Conservation (phyloP, 2,888 invertebrate genomes). For the Ennomos fuscantarius region DNA sequence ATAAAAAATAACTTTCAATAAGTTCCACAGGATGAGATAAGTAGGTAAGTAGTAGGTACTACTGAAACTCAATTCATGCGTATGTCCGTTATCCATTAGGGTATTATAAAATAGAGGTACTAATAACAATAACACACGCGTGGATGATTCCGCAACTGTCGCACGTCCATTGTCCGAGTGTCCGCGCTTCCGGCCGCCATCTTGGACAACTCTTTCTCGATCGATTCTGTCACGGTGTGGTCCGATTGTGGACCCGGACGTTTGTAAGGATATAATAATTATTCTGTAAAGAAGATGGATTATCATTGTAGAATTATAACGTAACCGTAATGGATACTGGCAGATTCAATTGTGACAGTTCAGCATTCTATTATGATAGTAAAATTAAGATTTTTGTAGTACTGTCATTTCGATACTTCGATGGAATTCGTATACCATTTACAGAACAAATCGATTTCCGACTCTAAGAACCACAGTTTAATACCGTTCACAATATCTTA, state of each 20-base stretch:
- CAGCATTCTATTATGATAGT: slow-evolving; percentile 10
- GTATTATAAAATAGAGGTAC: not conserved
- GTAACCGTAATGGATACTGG: slow-evolving; percentile 17
- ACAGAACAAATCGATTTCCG: too few relatives aligned
- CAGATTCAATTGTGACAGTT: slow-evolving; percentile 8
- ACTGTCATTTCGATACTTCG: too few relatives aligned
- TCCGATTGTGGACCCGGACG: slow-evolving; percentile 39
- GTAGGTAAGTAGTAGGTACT: too few relatives aligned
- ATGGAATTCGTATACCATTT: too few relatives aligned
- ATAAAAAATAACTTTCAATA: too few relatives aligned
- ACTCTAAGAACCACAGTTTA: too few relatives aligned
- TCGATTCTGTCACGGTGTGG: slow-evolving; percentile 48
- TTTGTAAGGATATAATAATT: slow-evolving; percentile 33
- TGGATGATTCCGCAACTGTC: slow-evolving; percentile 44
- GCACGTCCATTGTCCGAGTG: slow-evolving; percentile 29
- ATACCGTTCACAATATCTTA: too few relatives aligned
- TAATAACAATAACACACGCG: slow-evolving; percentile 30
- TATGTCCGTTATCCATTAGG: slow-evolving; percentile 34
- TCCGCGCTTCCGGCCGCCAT: slow-evolving; percentile 47
- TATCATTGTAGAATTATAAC: slow-evolving; percentile 26
- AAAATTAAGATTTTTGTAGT: slow-evolving; percentile 5
- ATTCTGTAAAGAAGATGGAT: slow-evolving; percentile 36
- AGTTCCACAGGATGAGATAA: too few relatives aligned
- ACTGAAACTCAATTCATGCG: slow-evolving; percentile 37
- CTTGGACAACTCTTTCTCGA: slow-evolving; percentile 44